A percentile compares a stretch with the other conserved stretches of the same genome.
These are phyloP conservation scores for Bombyx huttoni DNA, from an alignment of 2,888 invertebrate genomes.

Conservation along the genomic window DNA sequence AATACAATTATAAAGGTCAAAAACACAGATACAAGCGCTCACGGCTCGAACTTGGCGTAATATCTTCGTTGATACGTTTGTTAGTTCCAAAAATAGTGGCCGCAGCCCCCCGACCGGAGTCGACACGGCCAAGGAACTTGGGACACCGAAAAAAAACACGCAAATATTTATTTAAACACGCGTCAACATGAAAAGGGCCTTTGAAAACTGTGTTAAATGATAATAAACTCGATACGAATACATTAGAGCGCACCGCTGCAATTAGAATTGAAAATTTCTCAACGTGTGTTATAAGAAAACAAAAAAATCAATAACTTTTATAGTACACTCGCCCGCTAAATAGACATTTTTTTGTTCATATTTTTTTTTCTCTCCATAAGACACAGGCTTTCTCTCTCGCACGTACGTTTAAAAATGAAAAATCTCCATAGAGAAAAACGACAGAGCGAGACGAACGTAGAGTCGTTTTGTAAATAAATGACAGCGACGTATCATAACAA, in stretches of 20 bases:
- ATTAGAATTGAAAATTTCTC: slow-evolving; percentile 39
- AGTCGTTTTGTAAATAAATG: slow-evolving; percentile 60
- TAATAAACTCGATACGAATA: slow-evolving; percentile 38
- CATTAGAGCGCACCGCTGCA: slow-evolving; percentile 32
- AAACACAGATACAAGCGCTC: slow-evolving; percentile 24
- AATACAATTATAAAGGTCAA: slow-evolving; percentile 28
- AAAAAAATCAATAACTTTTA: slow-evolving; percentile 71
- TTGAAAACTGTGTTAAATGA: slow-evolving; percentile 19
- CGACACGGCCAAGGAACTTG: slow-evolving; percentile 23
- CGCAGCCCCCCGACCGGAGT: slow-evolving; percentile 50
- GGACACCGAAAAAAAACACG: slow-evolving; percentile 39
- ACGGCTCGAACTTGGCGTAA: neutral
- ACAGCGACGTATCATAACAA: slow-evolving; percentile 59
- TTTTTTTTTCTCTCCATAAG: slow-evolving; percentile 44
- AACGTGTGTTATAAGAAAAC: slow-evolving; percentile 7
- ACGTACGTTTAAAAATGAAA: slow-evolving; percentile 62
- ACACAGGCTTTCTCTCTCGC: slow-evolving; percentile 51
- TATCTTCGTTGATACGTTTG: slow-evolving; percentile 31
- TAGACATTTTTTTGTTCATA: slow-evolving; percentile 53
- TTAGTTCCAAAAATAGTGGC: slow-evolving; percentile 64
- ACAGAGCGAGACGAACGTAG: slow-evolving; percentile 58
- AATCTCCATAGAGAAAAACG: slow-evolving; percentile 61
- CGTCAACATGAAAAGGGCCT: slow-evolving; percentile 30
- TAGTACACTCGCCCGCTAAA: slow-evolving; percentile 20
- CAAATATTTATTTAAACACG: slow-evolving; percentile 47